Evolutionary conservation across 2,797 vertebrate species (phyloP).

Genomic region (Sebastes elongatus): DNA sequence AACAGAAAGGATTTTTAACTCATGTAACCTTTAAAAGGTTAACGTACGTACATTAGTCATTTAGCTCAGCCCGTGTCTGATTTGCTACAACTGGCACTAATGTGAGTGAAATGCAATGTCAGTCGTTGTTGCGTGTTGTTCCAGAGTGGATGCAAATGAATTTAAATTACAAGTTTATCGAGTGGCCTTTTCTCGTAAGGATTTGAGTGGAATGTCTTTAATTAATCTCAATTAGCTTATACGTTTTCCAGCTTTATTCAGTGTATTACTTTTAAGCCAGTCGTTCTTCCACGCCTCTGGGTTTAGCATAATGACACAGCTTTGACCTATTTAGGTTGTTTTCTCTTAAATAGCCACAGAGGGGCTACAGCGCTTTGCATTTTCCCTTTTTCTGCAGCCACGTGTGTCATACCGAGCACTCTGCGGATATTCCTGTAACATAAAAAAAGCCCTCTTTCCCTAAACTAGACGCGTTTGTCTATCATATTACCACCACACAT

Average conservation of each 20-base stretch:
- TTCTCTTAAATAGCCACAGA: slow-evolving; percentile 21
- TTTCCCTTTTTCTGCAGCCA: slow-evolving; percentile 10
- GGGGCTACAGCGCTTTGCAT: slow-evolving; percentile 18
- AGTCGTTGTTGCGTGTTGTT: slow-evolving; percentile 12
- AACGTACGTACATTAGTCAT: not conserved
- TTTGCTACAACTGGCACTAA: not conserved
- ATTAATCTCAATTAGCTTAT: slow-evolving; percentile 41
- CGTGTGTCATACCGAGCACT: slow-evolving; percentile 63
- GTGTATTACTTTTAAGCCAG: slow-evolving; percentile 24
- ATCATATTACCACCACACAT: slow-evolving; percentile 93
- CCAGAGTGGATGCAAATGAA: slow-evolving; percentile 22
- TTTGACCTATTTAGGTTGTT: slow-evolving; percentile 55
- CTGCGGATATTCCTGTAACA: slow-evolving; percentile 81
- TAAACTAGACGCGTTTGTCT: slow-evolving; percentile 91
- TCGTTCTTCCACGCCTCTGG: slow-evolving; percentile 10
- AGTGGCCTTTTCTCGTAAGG: slow-evolving; percentile 15
- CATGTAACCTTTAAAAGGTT: slow-evolving; percentile 20
- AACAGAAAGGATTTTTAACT: not conserved
- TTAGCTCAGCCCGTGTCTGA: not conserved
- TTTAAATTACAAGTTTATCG: slow-evolving; percentile 40
- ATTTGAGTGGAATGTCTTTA: slow-evolving; percentile 32
- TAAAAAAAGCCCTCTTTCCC: slow-evolving; percentile 83
- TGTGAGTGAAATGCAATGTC: slow-evolving; percentile 4
- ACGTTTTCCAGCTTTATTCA: slow-evolving; percentile 40
- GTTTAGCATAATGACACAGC: slow-evolving; percentile 29